A percentile compares a stretch with the other conserved stretches of the same genome.
Evolutionary conservation across 1,140 invertebrate species (phyloP).

Genomic region (Cryptotermes secundus): DNA sequence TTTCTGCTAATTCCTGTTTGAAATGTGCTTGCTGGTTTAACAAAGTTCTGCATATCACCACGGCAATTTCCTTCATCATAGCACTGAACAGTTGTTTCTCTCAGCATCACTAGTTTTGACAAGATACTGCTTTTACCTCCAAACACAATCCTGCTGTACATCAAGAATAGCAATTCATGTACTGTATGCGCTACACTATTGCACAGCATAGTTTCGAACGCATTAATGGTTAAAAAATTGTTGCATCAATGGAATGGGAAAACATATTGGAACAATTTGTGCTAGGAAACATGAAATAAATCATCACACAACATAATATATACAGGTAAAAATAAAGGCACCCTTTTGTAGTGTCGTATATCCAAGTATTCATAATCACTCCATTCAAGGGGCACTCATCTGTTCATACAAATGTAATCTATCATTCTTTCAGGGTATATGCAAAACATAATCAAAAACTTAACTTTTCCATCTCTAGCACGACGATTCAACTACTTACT

Average conservation of each 20-base stretch:
- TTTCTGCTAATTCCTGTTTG: no score
- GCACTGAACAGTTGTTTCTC: no score
- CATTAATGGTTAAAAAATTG: not conserved
- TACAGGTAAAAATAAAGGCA: not conserved
- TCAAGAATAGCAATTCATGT: not conserved
- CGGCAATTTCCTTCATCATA: no score
- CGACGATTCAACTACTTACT: not conserved
- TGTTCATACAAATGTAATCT: not conserved
- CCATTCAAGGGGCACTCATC: not conserved
- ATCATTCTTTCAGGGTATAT: not conserved
- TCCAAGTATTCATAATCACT: not conserved
- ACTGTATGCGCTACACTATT: not conserved
- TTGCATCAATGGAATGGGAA: not conserved
- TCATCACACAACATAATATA: constrained; percentile 11
- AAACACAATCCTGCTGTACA: not conserved
- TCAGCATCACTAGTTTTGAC: no score
- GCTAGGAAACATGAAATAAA: not conserved
- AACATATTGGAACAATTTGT: not conserved
- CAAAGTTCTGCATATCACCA: no score
- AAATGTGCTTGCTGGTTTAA: no score
- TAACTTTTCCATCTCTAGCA: not conserved
- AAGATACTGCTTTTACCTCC: not conserved
- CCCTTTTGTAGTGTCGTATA: not conserved
- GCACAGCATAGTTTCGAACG: not conserved
- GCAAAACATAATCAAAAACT: not conserved